Percentiles rank a stretch among this genome's conserved stretches.
Conservation (phyloP, 92 coral and sea anemone species). For the Siderastrea siderea region DNA sequence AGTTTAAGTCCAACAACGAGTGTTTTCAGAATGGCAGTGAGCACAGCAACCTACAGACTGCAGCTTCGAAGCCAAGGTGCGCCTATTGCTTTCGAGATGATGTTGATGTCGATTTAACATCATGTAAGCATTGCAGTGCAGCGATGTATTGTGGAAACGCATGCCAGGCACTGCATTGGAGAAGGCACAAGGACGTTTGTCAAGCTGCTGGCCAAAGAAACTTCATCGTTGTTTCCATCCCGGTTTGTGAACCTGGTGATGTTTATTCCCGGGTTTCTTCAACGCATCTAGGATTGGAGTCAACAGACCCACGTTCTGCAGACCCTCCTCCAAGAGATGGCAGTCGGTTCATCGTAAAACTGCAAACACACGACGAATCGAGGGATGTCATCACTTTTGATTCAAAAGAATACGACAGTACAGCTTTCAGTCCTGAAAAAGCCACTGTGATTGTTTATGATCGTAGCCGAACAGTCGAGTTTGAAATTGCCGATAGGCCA, state of each 20-base stretch:
- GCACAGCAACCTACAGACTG: neutral
- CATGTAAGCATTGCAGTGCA: neutral
- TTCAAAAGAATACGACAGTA: neutral
- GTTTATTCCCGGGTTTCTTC: neutral
- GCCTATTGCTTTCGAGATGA: slow-evolving; percentile 7
- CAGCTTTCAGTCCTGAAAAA: neutral
- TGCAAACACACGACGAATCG: slow-evolving; percentile 24
- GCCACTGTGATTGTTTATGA: slow-evolving; percentile 5
- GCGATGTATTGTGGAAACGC: slow-evolving; percentile 34
- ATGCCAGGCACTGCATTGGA: slow-evolving; percentile 47
- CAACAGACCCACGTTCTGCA: slow-evolving; percentile 29
- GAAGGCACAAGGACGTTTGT: slow-evolving; percentile 33
- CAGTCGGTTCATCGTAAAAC: slow-evolving; percentile 34
- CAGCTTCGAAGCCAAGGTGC: neutral
- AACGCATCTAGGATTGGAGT: slow-evolving; percentile 24
- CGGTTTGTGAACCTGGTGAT: neutral
- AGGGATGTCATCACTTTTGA: neutral
- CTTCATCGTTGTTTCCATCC: neutral
- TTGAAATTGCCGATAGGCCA: neutral
- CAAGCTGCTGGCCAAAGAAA: slow-evolving; percentile 5
- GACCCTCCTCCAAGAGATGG: slow-evolving; percentile 31
- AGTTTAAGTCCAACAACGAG: neutral
- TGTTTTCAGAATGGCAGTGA: neutral
- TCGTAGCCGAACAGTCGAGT: neutral
- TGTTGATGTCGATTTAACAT: neutral